Evolutionary conservation across 2,888 invertebrate genomes (phyloP).

Genomic region (Ectemnius cavifrons): DNA sequence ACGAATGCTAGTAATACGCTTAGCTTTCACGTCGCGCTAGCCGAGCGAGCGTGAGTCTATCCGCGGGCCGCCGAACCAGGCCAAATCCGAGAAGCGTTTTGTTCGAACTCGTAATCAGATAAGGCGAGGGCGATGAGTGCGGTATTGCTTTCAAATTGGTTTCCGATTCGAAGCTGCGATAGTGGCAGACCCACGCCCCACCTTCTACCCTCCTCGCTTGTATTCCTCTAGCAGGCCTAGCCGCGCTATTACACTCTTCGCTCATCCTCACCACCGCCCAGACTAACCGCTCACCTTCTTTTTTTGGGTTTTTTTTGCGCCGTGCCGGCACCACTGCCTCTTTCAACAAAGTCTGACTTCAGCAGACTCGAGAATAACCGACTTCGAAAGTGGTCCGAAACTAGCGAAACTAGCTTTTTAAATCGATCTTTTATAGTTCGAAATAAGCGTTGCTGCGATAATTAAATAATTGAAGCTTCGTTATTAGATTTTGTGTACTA

Average conservation of each 20-base stretch:
- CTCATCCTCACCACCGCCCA: conserved; percentile 26
- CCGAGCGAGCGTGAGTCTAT: conserved; percentile 25
- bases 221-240: conserved; percentile 56
- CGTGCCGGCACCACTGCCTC: conserved; percentile 26
- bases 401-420: no score
- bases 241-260: conserved; percentile 54
- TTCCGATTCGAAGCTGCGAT: conserved; percentile 74
- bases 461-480: no score
- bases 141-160: conserved; percentile 77
- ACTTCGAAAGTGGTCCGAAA: no score
- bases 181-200: conserved; percentile 55
- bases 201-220: conserved; percentile 38
- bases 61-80: conserved; percentile 46
- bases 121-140: conserved; percentile 70
- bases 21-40: conserved; percentile 25
- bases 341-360: no score
- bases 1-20: no score
- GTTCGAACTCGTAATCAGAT: conserved; percentile 68
- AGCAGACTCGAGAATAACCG: no score
- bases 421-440: no score
- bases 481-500: no score
- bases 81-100: conserved; percentile 63
- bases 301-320: conserved; percentile 19
- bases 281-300: conserved; percentile 5
- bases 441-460: no score